Evolutionary conservation across 2,888 invertebrate species (phyloP), one percentile per base, ranked within the genome.

Genomic region (Idaea biselata): DNA sequence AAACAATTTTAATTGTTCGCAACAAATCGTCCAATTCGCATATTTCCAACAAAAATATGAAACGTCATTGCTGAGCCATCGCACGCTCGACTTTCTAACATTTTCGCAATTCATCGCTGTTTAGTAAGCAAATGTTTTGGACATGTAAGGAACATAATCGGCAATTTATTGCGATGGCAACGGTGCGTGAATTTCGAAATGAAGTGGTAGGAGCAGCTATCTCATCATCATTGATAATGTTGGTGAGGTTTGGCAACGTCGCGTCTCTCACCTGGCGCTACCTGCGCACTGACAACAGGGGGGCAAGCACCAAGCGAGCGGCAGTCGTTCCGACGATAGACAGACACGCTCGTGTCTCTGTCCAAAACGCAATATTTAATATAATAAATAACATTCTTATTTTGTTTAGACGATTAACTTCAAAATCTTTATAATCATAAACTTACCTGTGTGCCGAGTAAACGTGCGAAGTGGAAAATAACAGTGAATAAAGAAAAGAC

Each of bases 261-360:
- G 18, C 18, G 56, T 14, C 56, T 55, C 55, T 90, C 91, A 90
- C 90, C 88, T 84, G 91, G 90, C 89, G 84, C 83, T 90, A 89
- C 91, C 90, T 91, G 91, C 89, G 90, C 90, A 89, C 79, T 89
- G 90, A 81, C 91, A 90, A 88, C 86, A 85, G 89, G 89, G 89
- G 90, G 89, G 88, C 25, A 25, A 25, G 88, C 25, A 25, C 1
- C 86, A 79, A 81, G 76, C 84, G 74, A 77, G 76, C 79, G 76
- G 76, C 86, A 90, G 90, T 91, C 88, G 88, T 85, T 83, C 83
- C 84, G 74, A 77, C 84, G 85, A 86, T 79, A 80, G 82, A 83
- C 86, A 78, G 80, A 83, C 83, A 80, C 84, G 86, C 85, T 82
- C 82, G 88, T 81, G 77, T 81, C 78, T 79, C 72, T 73, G 78